These are phyloP conservation scores for Triplophysa siluroides DNA, from an alignment of 2,113 vertebrate genomes.

Conservation along the genomic window DNA sequence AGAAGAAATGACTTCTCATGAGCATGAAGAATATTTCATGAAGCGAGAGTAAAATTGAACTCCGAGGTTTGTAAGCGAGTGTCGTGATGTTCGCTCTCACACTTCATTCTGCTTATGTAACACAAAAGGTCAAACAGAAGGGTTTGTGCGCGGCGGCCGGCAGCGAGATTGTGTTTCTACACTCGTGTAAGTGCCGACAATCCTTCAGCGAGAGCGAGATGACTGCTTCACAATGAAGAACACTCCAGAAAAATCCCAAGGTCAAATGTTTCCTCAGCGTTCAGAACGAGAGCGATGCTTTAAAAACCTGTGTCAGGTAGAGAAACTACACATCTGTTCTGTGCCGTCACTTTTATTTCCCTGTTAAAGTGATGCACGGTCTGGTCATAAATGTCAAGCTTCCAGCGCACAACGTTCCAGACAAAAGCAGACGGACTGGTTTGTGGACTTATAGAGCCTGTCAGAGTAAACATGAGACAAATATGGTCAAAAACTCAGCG, in stretches of 20 bases:
- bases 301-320: neutral
- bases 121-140: conserved; percentile 1
- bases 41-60: too few relatives aligned
- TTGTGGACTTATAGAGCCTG: neutral
- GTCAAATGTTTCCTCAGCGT: conserved; percentile 2
- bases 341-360: neutral
- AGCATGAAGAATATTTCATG: too few relatives aligned
- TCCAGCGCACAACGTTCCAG: neutral
- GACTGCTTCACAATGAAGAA: neutral
- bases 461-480: neutral
- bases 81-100: neutral
- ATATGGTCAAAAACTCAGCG: neutral
- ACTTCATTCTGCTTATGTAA: neutral
- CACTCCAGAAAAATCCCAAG: neutral
- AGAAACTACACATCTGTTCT: neutral
- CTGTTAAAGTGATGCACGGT: neutral
- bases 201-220: neutral
- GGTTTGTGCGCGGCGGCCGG: neutral
- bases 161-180: neutral
- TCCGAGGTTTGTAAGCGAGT: too few relatives aligned
- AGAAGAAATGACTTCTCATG: too few relatives aligned
- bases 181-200: neutral
- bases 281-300: neutral
- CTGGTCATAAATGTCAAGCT: neutral
- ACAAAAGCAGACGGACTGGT: neutral